Percentiles rank a stretch among this genome's conserved stretches.
Evolutionary conservation across 2,888 invertebrate genomes (phyloP).

Genomic region (Ametastegia equiseti): DNA sequence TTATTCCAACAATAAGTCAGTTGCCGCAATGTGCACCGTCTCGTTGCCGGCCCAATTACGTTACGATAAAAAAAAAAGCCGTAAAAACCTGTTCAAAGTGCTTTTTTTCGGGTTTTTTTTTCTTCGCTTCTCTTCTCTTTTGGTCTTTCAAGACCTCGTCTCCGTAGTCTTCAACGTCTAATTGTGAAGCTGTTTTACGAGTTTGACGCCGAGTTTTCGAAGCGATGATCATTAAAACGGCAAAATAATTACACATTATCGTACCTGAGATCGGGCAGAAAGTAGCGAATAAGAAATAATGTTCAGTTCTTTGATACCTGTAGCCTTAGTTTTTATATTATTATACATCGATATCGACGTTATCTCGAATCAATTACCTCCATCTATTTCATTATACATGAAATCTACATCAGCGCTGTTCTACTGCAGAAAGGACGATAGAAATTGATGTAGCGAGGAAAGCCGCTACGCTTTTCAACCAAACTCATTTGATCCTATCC

Average conservation of each 20-base stretch:
- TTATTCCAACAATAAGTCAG: neutral
- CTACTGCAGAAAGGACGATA: neutral
- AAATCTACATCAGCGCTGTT: neutral
- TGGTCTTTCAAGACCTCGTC: neutral
- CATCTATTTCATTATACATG: neutral
- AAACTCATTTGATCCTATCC: neutral
- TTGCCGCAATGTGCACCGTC: neutral
- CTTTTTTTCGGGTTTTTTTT: neutral
- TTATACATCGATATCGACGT: too few species aligned
- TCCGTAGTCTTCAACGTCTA: neutral
- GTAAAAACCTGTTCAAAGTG: neutral
- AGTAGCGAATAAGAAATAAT: neutral
- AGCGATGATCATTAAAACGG: slow-evolving; percentile 23
- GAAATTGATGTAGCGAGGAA: neutral
- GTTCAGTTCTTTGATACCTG: neutral
- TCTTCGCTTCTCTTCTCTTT: too few species aligned
- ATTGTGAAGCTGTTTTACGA: neutral
- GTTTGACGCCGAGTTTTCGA: neutral
- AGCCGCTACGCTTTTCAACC: neutral
- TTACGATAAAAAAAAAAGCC: neutral
- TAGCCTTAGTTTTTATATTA: too few species aligned
- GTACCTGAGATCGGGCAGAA: neutral
- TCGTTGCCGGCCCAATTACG: neutral
- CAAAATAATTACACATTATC: slow-evolving; percentile 3
- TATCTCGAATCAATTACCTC: neutral